Evolutionary conservation across 2,113 vertebrate species (phyloP).

Genomic region (Takifugu flavidus): DNA sequence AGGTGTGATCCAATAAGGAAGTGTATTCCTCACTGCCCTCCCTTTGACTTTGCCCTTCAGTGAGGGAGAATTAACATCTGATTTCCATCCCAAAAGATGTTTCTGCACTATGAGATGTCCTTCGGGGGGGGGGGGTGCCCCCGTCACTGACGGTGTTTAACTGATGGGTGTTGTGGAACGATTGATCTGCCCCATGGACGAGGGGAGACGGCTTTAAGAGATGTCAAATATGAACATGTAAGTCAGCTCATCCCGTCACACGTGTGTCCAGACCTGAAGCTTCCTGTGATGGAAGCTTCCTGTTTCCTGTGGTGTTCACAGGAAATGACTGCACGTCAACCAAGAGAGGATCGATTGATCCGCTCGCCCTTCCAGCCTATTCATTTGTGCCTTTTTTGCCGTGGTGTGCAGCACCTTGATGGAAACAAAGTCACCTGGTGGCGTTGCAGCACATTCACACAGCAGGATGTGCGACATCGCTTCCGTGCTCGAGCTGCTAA

Average conservation of each 20-base stretch:
- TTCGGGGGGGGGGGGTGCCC: neutral
- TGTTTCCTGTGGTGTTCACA: constrained; percentile 52
- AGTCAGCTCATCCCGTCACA: constrained; percentile 40
- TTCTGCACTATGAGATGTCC: constrained; percentile 30
- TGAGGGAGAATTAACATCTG: constrained; percentile 52
- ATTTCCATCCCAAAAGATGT: constrained; percentile 42
- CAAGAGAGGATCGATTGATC: constrained; percentile 56
- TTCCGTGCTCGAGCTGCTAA: neutral
- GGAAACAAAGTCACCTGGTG: constrained; percentile 19
- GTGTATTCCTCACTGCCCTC: constrained; percentile 28
- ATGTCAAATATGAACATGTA: constrained; percentile 21
- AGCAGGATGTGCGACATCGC: neutral
- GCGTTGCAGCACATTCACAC: constrained; percentile 12
- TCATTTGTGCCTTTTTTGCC: constrained; percentile 51
- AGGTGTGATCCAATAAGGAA: constrained; percentile 44
- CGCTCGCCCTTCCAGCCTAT: constrained; percentile 47
- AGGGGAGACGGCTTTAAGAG: constrained; percentile 9
- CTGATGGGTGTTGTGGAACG: too few relatives aligned
- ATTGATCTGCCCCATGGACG: neutral
- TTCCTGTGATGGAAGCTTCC: constrained; percentile 1
- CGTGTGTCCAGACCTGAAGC: constrained; percentile 4
- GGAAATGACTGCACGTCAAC: constrained; percentile 54
- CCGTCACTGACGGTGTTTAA: neutral
- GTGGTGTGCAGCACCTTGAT: constrained; percentile 27
- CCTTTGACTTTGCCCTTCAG: constrained; percentile 42